A percentile compares a stretch with the other conserved stretches of the same genome.
phyloP scores from a whole-genome alignment of 2,888 invertebrate genomes.

The Xestia rhomboidea region DNA sequence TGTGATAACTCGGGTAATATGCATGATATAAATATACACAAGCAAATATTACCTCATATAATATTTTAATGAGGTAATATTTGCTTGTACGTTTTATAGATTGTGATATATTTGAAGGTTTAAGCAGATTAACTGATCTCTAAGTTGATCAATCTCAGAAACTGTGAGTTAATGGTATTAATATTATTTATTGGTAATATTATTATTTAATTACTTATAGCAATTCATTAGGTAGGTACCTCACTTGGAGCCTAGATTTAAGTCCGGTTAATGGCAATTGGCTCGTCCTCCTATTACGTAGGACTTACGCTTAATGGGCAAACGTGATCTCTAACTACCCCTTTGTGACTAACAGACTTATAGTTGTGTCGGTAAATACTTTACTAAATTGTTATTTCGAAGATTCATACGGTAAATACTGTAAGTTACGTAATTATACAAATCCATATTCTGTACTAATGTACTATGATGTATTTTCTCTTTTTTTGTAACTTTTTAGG shows the following conservation, averaged over 20 bases:
- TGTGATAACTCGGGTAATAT: too few relatives aligned
- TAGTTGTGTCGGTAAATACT: not conserved
- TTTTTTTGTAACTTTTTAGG: too few relatives aligned
- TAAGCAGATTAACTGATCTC: not conserved
- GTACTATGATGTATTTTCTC: too few relatives aligned
- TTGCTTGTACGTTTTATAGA: too few relatives aligned
- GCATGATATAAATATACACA: too few relatives aligned
- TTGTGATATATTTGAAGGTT: not conserved
- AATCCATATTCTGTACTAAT: not conserved
- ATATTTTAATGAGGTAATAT: too few relatives aligned
- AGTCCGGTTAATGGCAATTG: not conserved
- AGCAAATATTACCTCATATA: too few relatives aligned
- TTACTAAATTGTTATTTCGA: not conserved
- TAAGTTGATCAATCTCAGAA: not conserved
- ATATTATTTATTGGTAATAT: not conserved
- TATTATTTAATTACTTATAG: not conserved
- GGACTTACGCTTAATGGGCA: slow-evolving; percentile 1
- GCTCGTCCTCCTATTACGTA: not conserved
- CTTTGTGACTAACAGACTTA: not conserved
- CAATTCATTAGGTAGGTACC: not conserved
- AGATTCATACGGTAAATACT: not conserved
- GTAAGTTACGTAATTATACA: not conserved
- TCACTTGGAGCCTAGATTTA: not conserved
- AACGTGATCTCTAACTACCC: not conserved
- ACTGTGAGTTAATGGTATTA: not conserved